Conservation (phyloP, 92 coral and sea anemone genomes). For the Meandrina meandrites region DNA sequence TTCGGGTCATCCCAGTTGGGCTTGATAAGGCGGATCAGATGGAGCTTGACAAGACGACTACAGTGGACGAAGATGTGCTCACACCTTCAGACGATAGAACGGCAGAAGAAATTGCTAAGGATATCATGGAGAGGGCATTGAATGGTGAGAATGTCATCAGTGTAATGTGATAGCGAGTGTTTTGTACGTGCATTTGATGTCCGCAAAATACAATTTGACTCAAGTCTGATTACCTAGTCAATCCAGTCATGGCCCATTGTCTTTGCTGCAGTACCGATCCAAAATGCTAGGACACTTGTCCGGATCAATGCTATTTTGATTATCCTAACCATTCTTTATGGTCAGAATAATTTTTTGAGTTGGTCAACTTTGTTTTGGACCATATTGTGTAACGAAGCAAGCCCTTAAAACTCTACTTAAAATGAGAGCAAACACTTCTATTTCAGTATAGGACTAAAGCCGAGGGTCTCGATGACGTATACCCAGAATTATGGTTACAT, state of each 20-base stretch:
- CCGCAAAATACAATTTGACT: not conserved
- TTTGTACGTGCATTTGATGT: not conserved
- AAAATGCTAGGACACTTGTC: no score
- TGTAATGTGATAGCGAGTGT: not conserved
- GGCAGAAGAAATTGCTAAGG: slow-evolving; percentile 49
- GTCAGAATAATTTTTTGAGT: no score
- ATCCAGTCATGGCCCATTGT: no score
- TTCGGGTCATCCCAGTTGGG: slow-evolving; percentile 65
- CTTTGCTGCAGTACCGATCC: no score
- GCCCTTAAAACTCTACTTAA: no score
- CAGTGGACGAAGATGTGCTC: slow-evolving; percentile 62
- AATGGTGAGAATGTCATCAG: slow-evolving; percentile 47
- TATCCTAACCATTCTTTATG: no score
- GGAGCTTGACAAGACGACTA: slow-evolving; percentile 54
- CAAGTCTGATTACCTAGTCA: no score
- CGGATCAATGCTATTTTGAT: no score
- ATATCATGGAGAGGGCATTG: slow-evolving; percentile 60
- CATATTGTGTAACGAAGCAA: no score
- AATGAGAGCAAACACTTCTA: no score
- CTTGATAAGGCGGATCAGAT: slow-evolving; percentile 52
- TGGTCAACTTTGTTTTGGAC: no score
- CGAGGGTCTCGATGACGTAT: not conserved
- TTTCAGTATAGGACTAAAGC: no score
- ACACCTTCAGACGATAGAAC: slow-evolving; percentile 43
- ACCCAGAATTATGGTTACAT: not conserved